phyloP scores from a whole-genome alignment of 2,113 vertebrate genomes.

The Tachysurus vachellii region DNA sequence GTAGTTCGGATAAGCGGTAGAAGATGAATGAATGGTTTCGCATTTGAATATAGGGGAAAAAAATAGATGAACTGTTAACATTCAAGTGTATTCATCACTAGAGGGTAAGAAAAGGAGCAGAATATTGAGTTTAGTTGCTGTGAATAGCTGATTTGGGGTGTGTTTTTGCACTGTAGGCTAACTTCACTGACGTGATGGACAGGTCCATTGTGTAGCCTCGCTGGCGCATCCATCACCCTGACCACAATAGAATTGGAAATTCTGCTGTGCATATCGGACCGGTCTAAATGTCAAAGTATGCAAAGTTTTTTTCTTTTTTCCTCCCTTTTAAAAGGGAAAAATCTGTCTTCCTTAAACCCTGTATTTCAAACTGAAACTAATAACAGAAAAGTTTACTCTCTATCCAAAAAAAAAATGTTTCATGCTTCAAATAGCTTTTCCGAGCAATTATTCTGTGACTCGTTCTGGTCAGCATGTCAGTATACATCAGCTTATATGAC shows the following conservation, averaged over 20 bases:
- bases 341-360: background rate
- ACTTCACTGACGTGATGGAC: conserved; percentile 19
- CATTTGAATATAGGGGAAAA: background rate
- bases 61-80: background rate
- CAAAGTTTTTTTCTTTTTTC: background rate
- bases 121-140: background rate
- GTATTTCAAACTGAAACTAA: background rate
- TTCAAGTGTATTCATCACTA: background rate
- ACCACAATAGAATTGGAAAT: conserved; percentile 29
- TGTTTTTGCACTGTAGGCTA: conserved; percentile 11
- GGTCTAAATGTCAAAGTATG: conserved; percentile 25
- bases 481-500: background rate
- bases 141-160: background rate
- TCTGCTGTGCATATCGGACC: conserved; percentile 1
- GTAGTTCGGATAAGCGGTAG: too few relatives aligned
- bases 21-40: too few relatives aligned
- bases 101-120: background rate
- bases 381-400: background rate
- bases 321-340: background rate
- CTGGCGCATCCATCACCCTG: conserved; percentile 39
- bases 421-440: background rate
- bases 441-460: background rate
- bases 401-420: background rate
- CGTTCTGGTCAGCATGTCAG: background rate
- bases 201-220: conserved; percentile 24